phyloP scores from a whole-genome alignment of 2,888 invertebrate species.

The Sepiola atlantica region DNA sequence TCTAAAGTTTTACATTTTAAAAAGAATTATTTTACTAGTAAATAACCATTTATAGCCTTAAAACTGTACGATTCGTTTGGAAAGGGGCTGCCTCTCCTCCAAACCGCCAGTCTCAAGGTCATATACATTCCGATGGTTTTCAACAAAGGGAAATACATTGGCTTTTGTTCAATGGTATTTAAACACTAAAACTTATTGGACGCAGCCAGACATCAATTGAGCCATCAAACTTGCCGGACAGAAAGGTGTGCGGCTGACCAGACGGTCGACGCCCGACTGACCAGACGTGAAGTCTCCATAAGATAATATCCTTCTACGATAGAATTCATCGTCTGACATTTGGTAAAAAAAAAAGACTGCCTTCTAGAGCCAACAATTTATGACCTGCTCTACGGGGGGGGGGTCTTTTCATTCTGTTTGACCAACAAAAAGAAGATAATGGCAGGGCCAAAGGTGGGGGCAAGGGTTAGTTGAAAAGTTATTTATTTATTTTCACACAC shows the following conservation, averaged over 20 bases:
- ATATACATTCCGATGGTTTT: background rate
- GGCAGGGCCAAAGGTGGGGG: too few species aligned
- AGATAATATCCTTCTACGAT: background rate
- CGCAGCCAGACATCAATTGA: background rate
- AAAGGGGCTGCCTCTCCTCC: too few species aligned
- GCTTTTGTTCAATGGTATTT: background rate
- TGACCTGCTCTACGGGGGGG: background rate
- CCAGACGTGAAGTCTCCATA: background rate
- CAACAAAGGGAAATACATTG: background rate
- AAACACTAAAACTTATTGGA: background rate
- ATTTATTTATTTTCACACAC: background rate
- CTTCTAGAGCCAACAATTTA: background rate
- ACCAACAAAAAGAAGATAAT: background rate
- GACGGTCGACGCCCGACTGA: background rate
- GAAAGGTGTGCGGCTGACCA: background rate
- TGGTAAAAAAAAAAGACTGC: background rate
- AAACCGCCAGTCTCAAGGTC: too few species aligned
- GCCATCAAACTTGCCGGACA: background rate
- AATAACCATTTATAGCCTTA: too few species aligned
- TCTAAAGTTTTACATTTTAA: too few species aligned
- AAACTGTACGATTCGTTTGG: too few species aligned
- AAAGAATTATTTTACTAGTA: too few species aligned
- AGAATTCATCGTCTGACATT: background rate
- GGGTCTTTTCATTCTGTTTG: background rate
- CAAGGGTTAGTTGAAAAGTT: background rate